phyloP scores from a whole-genome alignment of 2,888 invertebrate species.

The Oithona nana region DNA sequence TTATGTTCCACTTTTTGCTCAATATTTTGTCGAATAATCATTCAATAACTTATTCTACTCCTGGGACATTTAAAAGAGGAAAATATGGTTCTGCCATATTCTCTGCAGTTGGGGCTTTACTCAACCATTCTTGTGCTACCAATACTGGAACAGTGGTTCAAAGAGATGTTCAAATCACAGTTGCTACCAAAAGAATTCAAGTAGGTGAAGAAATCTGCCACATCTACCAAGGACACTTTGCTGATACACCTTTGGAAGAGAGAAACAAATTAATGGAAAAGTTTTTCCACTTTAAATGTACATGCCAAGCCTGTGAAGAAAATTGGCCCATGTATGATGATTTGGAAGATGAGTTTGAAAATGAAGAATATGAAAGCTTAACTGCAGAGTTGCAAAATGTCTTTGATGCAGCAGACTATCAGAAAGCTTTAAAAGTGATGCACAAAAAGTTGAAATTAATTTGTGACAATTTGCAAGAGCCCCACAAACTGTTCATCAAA shows the following conservation, averaged over 20 bases:
- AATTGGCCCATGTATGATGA: background rate
- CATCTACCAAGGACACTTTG: slow-evolving; percentile 5
- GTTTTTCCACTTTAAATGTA: background rate
- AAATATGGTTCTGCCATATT: background rate
- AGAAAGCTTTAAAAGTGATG: background rate
- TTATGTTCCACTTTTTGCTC: background rate
- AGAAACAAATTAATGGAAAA: background rate
- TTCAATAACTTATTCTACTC: background rate
- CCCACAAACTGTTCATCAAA: slow-evolving; percentile 1
- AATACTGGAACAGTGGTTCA: slow-evolving; percentile 1
- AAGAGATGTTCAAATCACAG: background rate
- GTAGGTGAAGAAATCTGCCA: slow-evolving; percentile 4
- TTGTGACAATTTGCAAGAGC: background rate
- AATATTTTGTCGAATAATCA: background rate
- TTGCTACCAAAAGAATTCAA: background rate
- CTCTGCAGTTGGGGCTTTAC: background rate
- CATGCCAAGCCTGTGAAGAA: background rate
- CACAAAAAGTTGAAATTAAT: background rate
- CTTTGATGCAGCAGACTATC: background rate
- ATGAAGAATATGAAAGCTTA: background rate
- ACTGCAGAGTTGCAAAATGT: background rate
- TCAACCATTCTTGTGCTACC: background rate
- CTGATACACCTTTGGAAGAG: slow-evolving; percentile 2
- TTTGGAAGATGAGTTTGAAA: background rate
- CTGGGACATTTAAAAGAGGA: background rate